Conservation (phyloP, 2,888 invertebrate species). For the Brachyptera putata region DNA sequence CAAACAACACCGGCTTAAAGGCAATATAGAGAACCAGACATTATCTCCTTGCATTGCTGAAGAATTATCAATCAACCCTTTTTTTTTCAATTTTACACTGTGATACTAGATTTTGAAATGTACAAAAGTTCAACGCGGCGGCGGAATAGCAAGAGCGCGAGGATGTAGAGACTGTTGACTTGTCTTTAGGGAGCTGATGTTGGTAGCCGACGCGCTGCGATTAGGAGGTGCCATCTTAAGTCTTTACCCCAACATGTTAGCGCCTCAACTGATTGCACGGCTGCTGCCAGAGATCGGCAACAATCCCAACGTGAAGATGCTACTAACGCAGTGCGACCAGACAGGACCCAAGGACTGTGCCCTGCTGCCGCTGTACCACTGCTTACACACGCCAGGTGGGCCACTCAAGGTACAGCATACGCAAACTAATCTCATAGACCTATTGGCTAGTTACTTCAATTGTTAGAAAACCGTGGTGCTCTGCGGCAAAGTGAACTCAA, state of each 20-base stretch:
- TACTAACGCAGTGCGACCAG: constrained; percentile 86
- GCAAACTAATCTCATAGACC: too few relatives aligned
- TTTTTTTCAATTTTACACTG: too few relatives aligned
- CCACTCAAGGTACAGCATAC: constrained; percentile 74
- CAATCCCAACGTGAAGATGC: constrained; percentile 76
- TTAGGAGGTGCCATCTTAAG: constrained; percentile 92
- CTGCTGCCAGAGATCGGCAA: constrained; percentile 85
- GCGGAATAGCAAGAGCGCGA: too few relatives aligned
- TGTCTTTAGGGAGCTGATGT: constrained; percentile 81
- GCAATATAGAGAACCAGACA: too few relatives aligned
- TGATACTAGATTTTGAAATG: too few relatives aligned
- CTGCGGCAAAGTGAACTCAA: too few relatives aligned
- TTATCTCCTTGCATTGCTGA: neutral
- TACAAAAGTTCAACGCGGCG: too few relatives aligned
- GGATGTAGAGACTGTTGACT: too few relatives aligned
- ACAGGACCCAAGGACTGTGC: constrained; percentile 88
- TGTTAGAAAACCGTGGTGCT: too few relatives aligned
- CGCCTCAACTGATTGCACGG: constrained; percentile 88
- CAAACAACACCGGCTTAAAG: too few relatives aligned
- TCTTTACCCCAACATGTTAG: constrained; percentile 91
- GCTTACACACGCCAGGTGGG: constrained; percentile 97
- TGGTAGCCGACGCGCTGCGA: constrained; percentile 89
- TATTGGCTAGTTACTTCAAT: too few relatives aligned
- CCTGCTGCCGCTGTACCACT: constrained; percentile 88
- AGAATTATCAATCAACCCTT: neutral